phyloP scores from a whole-genome alignment of 2,888 invertebrate genomes.

The Stenchaetothrips biformis region DNA sequence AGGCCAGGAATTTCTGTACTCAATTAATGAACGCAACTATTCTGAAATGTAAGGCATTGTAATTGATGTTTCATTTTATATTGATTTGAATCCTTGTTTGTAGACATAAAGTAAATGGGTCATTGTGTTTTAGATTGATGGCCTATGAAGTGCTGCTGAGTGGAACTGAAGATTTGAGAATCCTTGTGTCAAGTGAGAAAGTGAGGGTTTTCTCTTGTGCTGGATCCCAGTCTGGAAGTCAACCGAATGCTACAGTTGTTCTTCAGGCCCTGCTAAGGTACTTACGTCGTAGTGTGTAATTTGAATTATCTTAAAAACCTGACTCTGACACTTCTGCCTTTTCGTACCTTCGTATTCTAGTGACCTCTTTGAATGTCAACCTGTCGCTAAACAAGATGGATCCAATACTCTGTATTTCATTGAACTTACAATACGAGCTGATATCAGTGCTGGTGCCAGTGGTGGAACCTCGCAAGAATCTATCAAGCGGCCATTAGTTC shows the following conservation, averaged over 20 bases:
- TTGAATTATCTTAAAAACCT: conserved; percentile 34
- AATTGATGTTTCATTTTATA: not conserved
- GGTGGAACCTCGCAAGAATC: conserved; percentile 47
- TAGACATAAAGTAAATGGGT: not conserved
- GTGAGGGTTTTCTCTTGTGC: conserved; percentile 67
- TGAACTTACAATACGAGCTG: conserved; percentile 61
- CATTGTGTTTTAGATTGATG: conserved; percentile 55
- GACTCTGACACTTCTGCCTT: conserved; percentile 35
- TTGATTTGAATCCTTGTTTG: not conserved
- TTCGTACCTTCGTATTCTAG: conserved; percentile 41
- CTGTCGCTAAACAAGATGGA: conserved; percentile 52
- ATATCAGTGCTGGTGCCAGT: conserved; percentile 43
- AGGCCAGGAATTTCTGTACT: conserved; percentile 75
- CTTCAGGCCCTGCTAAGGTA: conserved; percentile 60
- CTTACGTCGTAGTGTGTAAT: not conserved
- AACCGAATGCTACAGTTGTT: conserved; percentile 51
- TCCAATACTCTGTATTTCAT: conserved; percentile 57
- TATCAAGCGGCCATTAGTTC: conserved; percentile 67
- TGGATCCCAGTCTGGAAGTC: conserved; percentile 41
- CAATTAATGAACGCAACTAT: conserved; percentile 66
- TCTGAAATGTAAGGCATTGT: conserved; percentile 54
- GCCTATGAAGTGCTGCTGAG: conserved; percentile 73
- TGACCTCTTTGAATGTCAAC: conserved; percentile 62
- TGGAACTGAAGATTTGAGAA: conserved; percentile 73
- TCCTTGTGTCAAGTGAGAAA: conserved; percentile 69